Base-by-base conservation (phyloP, 1,140 invertebrate genomes). In the Drosophila varians region DNA sequence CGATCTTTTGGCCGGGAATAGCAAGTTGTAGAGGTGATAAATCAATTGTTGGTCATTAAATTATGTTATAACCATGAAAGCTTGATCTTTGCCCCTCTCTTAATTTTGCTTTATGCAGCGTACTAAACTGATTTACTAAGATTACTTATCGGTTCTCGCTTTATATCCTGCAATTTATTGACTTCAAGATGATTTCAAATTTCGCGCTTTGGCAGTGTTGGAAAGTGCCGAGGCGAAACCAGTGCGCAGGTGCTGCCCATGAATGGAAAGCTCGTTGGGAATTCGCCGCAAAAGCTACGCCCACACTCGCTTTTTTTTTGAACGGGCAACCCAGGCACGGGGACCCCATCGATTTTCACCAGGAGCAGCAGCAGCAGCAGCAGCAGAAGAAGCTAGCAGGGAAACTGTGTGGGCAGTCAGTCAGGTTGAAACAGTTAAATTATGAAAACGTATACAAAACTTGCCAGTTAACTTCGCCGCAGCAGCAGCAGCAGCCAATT, bases 1-100 rank as follows among this genome's bases (percentile, higher is more conserved):
- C 61, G 93, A 95, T 73, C 64, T 93, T 11, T 75, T 94, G 1
- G 92, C 90, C 18, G 79, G 92, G 6, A 89, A 77, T 26, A 94
- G 92, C 77, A 93, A 93, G 90, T 78, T 93, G 48, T 93, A 92
- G 14, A 5, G 38, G 28, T 2, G 19, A 11, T 45, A 53, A 34
- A 78, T 51, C 18, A n/a, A 4, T 55, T 49, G 19, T 64, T 64
- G 58, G 31, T 57, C 12, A 74, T 45, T 73, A 74, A 74, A 74
- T 11, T 38, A 47, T 21, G 31, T 64, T 73, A 72, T 54, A 28
- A n/a, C 11, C 19, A 7, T 40, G 14, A 28, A 43, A 4, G n/a
- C 25, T 6, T 8, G 70, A 72, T 62, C 56, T 73, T 72, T 72
- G 56, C 31, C 43, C 46, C 46, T 25, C 3, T 18, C 34, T 51